phyloP scores from a whole-genome alignment of 2,797 vertebrate genomes.

The Protonibea diacanthus region DNA sequence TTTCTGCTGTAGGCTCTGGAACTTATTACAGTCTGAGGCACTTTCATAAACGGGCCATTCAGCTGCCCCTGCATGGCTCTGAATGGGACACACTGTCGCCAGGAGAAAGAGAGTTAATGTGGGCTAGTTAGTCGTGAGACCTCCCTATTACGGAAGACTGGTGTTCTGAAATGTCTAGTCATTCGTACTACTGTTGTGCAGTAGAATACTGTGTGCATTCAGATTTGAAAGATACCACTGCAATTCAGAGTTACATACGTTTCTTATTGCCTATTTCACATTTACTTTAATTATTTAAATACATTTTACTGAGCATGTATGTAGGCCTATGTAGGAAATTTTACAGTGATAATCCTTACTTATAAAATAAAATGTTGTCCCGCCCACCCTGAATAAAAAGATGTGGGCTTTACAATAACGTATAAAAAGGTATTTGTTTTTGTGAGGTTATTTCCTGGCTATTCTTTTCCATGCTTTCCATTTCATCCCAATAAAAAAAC shows the following conservation, averaged over 20 bases:
- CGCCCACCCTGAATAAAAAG: background rate
- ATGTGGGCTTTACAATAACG: slow-evolving; percentile 8
- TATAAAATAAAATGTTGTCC: background rate
- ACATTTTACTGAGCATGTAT: slow-evolving; percentile 14
- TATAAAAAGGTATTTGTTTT: slow-evolving; percentile 21
- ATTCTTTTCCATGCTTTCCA: slow-evolving; percentile 15
- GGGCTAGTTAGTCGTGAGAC: slow-evolving; percentile 72
- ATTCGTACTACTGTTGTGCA: slow-evolving; percentile 38
- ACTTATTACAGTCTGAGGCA: slow-evolving; percentile 84
- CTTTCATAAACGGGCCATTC: slow-evolving; percentile 87
- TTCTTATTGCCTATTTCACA: background rate
- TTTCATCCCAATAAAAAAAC: slow-evolving; percentile 28
- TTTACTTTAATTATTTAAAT: background rate
- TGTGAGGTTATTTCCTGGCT: slow-evolving; percentile 13
- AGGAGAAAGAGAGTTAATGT: slow-evolving; percentile 80
- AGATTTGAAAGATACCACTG: background rate
- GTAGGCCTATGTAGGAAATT: background rate
- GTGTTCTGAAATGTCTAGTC: slow-evolving; percentile 50
- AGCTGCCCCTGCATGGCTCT: slow-evolving; percentile 75
- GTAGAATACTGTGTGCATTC: slow-evolving; percentile 26
- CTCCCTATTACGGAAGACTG: slow-evolving; percentile 61
- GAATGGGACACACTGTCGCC: slow-evolving; percentile 84
- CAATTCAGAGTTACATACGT: background rate
- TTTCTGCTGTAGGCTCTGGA: slow-evolving; percentile 79
- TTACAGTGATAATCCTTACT: background rate